Evolutionary conservation across 1,140 invertebrate genomes (phyloP), one percentile per base, ranked within the genome.

Genomic region (Drosophila quadrilineata): DNA sequence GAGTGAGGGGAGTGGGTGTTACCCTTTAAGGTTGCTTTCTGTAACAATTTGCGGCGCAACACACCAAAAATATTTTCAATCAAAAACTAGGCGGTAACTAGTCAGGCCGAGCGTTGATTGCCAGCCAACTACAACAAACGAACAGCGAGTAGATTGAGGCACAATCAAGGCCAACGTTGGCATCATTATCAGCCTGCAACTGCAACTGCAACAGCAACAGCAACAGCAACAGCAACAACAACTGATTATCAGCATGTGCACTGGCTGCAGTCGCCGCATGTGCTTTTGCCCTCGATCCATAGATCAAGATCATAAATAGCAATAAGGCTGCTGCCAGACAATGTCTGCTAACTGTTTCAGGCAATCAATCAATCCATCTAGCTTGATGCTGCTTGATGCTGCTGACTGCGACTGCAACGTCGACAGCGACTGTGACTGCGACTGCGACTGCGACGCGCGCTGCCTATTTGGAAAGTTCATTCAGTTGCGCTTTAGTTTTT

Each of bases 251-350:
- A 58, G 53, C 64, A 49, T 35, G 48, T 29, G 33, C 70, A 40
- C 63, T 43, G 31, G 53, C 67, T 56, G 53, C 56, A n/a, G 68
- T 62, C 77, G 77, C 79, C 71, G 79, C 77, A 84, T 84, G 79
- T 85, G 79, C 79, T 85, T 79, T 85, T 88, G 86, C 79, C 85
- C 86, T 86, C 86, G 86, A 88, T 88, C 79, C 85, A 88, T 88
- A 88, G 86, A 88, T 88, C 86, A 88, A 88, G 86, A 88, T 88
- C 85, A 88, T 88, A 88, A 88, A 88, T 88, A 88, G 86, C 86
- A 88, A 88, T 86, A 88, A 88, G 79, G n/a, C 40, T 80, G 56
- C 69, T 43, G 70, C 79, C 73, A 87, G 82, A 87, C 82, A 87
- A 80, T 88, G 85, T 85, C 79, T 88, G 85, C 86, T 88, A 88